These are phyloP conservation scores for Pterocles burchelli DNA, from an alignment of 2,113 vertebrate genomes.

Conservation along the genomic window DNA sequence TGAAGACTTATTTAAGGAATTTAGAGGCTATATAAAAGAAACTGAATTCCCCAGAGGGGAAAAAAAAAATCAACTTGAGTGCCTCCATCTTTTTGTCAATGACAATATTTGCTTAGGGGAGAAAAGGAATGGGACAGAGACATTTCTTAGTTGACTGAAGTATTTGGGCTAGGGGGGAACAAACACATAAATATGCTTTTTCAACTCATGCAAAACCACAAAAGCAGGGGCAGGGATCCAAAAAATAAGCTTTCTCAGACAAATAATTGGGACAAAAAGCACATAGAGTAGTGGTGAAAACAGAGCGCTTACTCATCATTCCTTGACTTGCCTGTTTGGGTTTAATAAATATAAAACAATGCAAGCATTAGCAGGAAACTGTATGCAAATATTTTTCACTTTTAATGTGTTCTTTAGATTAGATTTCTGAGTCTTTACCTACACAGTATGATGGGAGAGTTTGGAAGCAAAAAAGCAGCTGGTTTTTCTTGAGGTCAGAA, in stretches of 20 bases:
- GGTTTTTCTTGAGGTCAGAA: not conserved
- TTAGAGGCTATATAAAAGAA: not conserved
- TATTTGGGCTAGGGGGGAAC: not conserved
- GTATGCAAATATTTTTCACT: not conserved
- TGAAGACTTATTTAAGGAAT: not conserved
- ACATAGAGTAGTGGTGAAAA: not conserved
- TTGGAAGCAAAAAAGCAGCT: not conserved
- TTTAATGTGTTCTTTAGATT: not conserved
- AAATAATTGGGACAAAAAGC: not conserved
- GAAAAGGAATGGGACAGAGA: not conserved
- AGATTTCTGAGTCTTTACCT: not conserved
- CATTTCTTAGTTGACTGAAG: not conserved
- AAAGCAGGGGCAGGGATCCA: not conserved
- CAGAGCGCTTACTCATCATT: not conserved
- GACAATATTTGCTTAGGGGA: not conserved
- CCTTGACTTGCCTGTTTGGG: not conserved
- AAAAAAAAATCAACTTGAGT: not conserved
- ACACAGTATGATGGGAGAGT: not conserved
- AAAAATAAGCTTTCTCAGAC: not conserved
- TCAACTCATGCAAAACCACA: not conserved
- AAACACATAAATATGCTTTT: not conserved
- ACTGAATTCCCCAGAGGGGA: not conserved
- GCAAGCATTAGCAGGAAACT: not conserved
- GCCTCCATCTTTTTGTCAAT: not conserved
- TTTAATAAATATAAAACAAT: not conserved